These are phyloP conservation scores for Chelonia mydas DNA, from an alignment of 2,797 vertebrate species.

Conservation along the genomic window DNA sequence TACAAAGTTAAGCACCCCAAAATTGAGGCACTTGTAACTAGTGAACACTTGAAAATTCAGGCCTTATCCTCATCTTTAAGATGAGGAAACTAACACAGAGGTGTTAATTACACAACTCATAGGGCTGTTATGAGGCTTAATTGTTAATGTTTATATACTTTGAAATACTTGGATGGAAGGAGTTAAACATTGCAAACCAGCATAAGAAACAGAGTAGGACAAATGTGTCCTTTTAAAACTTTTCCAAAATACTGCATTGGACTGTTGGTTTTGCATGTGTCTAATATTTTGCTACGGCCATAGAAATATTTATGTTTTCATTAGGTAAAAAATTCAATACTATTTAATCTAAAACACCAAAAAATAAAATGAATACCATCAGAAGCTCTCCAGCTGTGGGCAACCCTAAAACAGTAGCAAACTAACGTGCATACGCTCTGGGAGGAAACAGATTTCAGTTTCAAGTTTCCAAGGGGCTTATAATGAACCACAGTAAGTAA, in stretches of 20 bases:
- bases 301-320: constrained; percentile 9
- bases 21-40: rapidly evolving
- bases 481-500: not conserved
- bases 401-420: constrained; percentile 1
- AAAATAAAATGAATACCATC: not conserved
- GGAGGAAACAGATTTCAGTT: not conserved
- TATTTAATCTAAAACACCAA: not conserved
- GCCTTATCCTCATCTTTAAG: not conserved
- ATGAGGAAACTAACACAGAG: not conserved
- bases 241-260: not conserved
- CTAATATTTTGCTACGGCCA: not conserved
- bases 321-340: not conserved
- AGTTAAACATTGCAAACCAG: not conserved
- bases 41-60: not conserved
- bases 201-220: not conserved
- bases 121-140: not conserved
- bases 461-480: not conserved
- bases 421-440: rapidly evolving
- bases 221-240: not conserved
- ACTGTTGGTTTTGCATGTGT: not conserved
- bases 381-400: not conserved
- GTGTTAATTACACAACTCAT: not conserved
- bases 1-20: rapidly evolving
- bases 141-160: rapidly evolving
- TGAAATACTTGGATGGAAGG: not conserved